A percentile compares a stretch with the other conserved stretches of the same genome.
phyloP scores from a whole-genome alignment of 2,797 vertebrate species.

The Hippocampus kuda region DNA sequence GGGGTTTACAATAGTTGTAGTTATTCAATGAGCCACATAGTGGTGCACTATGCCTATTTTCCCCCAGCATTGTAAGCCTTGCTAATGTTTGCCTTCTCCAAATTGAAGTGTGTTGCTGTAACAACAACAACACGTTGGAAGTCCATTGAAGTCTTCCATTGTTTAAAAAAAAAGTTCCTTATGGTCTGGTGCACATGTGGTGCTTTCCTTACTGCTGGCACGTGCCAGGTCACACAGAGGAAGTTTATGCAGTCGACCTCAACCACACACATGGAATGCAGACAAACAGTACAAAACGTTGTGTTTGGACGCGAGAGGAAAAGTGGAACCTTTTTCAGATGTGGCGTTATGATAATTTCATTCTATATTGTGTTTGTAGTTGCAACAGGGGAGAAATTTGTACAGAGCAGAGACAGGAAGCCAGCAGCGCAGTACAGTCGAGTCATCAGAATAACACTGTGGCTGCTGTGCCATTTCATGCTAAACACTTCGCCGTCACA shows the following conservation, averaged over 20 bases:
- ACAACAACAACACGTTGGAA: constrained; percentile 4
- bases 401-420: not conserved
- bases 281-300: not conserved
- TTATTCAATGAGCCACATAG: constrained; percentile 65
- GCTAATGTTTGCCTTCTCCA: not conserved
- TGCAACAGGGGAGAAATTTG: not conserved
- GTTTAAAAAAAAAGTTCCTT: constrained; percentile 1
- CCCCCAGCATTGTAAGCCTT: not conserved
- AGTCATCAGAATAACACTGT: no score
- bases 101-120: not conserved
- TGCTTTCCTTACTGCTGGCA: constrained; percentile 48
- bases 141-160: no score
- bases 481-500: no score
- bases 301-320: not conserved
- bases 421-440: no score
- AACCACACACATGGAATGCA: not conserved
- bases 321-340: not conserved
- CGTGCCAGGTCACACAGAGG: constrained; percentile 57
- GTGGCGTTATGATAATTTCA: not conserved
- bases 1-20: constrained; percentile 11
- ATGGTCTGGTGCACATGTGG: not conserved
- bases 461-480: no score
- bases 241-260: constrained; percentile 26
- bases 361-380: not conserved
- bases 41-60: constrained; percentile 71